Evolutionary conservation across 2,797 vertebrate genomes (phyloP), one percentile per base, ranked within the genome.

Genomic region (Sebastes matsubarae): DNA sequence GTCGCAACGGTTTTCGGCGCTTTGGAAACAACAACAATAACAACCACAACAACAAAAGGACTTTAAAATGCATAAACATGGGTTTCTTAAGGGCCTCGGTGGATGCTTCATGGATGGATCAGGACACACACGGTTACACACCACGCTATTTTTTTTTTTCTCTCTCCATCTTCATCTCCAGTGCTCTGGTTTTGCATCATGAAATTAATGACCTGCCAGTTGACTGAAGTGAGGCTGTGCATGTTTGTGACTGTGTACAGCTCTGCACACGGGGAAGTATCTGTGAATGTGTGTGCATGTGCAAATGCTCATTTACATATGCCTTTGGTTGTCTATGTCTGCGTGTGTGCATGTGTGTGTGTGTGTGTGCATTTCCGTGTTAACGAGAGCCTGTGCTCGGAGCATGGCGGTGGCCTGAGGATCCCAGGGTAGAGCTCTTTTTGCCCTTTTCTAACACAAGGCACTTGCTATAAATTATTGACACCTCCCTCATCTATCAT

Each of bases 391-490:
- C 75, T 66, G 85, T 13, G 80, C 84, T 87, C 34, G 16, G 9
- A 86, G 84, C 70, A 29, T 66, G 8, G 29, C 25, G 24, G 83
- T 87, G 94, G 93, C 93, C 93, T 88, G 87, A 90, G 90, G 93
- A 93, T 91, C 79, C 79, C 71, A 38, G 65, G 55, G 79, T 83
- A 72, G 81, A 81, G 91, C 76, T 93, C 80, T 82, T 92, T 91
- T 94, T 94, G 94, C 83, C 95, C 94, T 87, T 87, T 72, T 92
- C 90, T 92, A 89, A 95, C 92, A 93, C 88, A 81, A 91, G 6
- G 18, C 87, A 82, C 86, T 93, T 83, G 73, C 88, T 90, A 96
- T 97, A 94, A 97, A 97, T 97, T 96, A 97, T 95, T 96, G 93
- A 96, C 93, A 90, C 82, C 64, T 63, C 55, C 55, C 55, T 14